Evolutionary conservation across 2,113 vertebrate genomes (phyloP).

Genomic region (Scartelaos histophorus): DNA sequence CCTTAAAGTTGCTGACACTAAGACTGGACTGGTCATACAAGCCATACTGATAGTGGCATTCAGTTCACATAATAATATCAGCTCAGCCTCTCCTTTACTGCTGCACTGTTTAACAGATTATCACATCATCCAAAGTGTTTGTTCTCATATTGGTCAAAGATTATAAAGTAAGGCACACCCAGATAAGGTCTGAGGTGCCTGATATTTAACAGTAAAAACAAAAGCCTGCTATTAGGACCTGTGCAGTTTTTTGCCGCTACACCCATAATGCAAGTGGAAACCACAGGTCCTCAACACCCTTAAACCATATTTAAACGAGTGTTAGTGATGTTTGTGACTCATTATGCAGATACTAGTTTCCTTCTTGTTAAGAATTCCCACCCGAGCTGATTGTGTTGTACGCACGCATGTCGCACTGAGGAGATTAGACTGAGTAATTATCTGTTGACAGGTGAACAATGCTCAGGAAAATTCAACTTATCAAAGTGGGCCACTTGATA

Average conservation of each 20-base stretch:
- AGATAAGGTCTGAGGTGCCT: slow-evolving; percentile 85
- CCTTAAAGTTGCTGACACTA: slow-evolving; percentile 63
- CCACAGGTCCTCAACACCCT: slow-evolving; percentile 83
- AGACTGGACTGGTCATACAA: slow-evolving; percentile 77
- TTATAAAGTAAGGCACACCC: slow-evolving; percentile 79
- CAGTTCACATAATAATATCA: slow-evolving; percentile 81
- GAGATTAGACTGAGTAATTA: slow-evolving; percentile 74
- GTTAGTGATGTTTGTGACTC: slow-evolving; percentile 82
- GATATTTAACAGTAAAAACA: slow-evolving; percentile 74
- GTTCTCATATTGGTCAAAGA: slow-evolving; percentile 84
- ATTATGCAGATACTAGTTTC: slow-evolving; percentile 82
- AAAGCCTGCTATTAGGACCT: slow-evolving; percentile 72
- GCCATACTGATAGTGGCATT: slow-evolving; percentile 79
- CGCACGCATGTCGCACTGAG: slow-evolving; percentile 62
- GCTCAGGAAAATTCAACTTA: slow-evolving; percentile 66
- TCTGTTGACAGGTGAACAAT: slow-evolving; percentile 71
- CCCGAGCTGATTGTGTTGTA: slow-evolving; percentile 68
- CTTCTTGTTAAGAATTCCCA: slow-evolving; percentile 76
- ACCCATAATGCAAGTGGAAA: slow-evolving; percentile 80
- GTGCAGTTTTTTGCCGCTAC: slow-evolving; percentile 80
- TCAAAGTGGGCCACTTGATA: slow-evolving; percentile 68
- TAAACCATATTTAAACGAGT: slow-evolving; percentile 87
- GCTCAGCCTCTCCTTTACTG: slow-evolving; percentile 82
- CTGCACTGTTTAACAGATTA: slow-evolving; percentile 84
- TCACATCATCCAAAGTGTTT: slow-evolving; percentile 83